Base-by-base conservation (phyloP, 1,140 invertebrate species). In the Sinonovacula constricta region DNA sequence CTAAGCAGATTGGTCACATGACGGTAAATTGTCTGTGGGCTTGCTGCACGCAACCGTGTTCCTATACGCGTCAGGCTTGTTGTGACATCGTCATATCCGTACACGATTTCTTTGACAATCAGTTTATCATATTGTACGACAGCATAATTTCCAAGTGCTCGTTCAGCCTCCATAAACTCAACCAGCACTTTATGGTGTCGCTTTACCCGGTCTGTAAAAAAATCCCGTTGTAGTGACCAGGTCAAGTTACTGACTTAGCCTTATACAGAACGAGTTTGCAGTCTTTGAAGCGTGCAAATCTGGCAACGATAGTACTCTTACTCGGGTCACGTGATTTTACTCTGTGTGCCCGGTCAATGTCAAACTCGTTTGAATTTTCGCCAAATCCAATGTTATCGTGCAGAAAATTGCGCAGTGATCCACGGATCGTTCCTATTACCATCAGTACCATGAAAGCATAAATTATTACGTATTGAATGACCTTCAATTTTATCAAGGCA, bases 331-430 rank as follows among this genome's bases (percentile, higher is more conserved):
- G 18, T 22, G 57, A 59, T 59, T 59, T 59, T 30, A 59, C 57
- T 59, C 57, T 59, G 57, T 59, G 57, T 28, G 57, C 57, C 15
- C 57, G 18, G 26, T 59, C 57, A 26, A 59, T 59, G 18, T 59
- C 57, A 22, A 59, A 22, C 18, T 59, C 15, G 1, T 59, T 30
- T 22, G 57, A 22, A 2, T 59, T 22, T 26, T 59, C 10, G 28
- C 54, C 57, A 26, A 59, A 26, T 24, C 26, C 26, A 28, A 59
- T 15, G 3, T 22, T 59, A 2, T n/a, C 31, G 15, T 59, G 24
- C 18, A 59, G 18, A 59, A 59, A 59, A 28, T 24, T 30, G 24
- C 57, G 24, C n/a, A n/a, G n/a, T n/a, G n/a, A n/a, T n/a, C n/a
- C n/a, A n/a, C n/a, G n/a, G n/a, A n/a, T n/a, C n/a, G n/a, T n/a